Conservation (phyloP, 35 echinoderm and acorn worm species). For the Eucidaris tribuloides region DNA sequence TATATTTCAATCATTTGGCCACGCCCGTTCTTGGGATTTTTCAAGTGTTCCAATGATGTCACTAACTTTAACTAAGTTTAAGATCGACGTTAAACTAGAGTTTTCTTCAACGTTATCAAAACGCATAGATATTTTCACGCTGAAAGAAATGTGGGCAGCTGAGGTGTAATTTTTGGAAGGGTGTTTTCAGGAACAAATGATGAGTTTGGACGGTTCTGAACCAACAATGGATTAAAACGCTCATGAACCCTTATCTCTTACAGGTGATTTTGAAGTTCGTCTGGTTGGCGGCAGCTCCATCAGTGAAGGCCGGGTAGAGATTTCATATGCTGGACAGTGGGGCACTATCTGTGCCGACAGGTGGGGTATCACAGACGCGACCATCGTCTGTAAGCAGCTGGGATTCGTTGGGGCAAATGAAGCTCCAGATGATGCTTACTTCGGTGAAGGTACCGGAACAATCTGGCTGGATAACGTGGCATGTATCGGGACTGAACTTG, state of each 20-base stretch:
- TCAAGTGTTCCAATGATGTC: too few species aligned
- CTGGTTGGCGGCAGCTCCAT: neutral
- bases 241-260: neutral
- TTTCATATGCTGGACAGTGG: conserved; percentile 23
- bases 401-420: neutral
- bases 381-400: conserved; percentile 33
- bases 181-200: too few species aligned
- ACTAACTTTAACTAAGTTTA: too few species aligned
- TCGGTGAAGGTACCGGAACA: conserved; percentile 29
- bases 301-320: conserved; percentile 43
- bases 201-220: too few species aligned
- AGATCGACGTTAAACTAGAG: too few species aligned
- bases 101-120: too few species aligned
- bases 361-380: conserved; percentile 11
- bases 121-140: too few species aligned
- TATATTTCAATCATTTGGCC: too few species aligned
- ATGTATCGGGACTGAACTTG: conserved; percentile 14
- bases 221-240: too few species aligned
- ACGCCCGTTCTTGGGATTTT: too few species aligned
- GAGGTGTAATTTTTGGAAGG: too few species aligned
- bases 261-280: conserved; percentile 4
- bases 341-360: conserved; percentile 52
- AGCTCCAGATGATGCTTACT: neutral
- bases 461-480: conserved; percentile 36
- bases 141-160: too few species aligned